These are phyloP conservation scores for Pyrgus malvae DNA, from an alignment of 2,888 invertebrate genomes.

Conservation along the genomic window DNA sequence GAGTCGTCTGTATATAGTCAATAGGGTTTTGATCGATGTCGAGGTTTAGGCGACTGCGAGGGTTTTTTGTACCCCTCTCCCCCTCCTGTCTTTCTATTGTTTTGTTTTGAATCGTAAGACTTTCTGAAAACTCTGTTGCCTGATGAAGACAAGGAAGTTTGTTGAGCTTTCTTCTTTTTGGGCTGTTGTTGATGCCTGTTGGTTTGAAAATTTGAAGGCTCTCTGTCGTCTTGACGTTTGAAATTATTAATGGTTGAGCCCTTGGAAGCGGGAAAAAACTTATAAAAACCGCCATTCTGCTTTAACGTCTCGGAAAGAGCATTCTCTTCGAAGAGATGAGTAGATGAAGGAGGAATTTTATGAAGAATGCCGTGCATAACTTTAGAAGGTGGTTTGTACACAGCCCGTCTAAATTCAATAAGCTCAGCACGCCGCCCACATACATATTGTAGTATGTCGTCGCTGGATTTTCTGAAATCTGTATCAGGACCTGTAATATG, in stretches of 20 bases:
- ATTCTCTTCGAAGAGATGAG: not conserved
- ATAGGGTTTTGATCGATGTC: no score
- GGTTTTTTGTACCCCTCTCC: no score
- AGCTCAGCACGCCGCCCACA: not conserved
- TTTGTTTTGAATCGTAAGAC: conserved; percentile 6
- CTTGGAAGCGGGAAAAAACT: no score
- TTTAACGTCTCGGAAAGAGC: not conserved
- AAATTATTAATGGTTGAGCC: no score
- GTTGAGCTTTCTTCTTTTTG: no score
- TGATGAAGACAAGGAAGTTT: no score
- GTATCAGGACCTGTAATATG: conserved; percentile 4
- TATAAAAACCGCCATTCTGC: conserved; percentile 12
- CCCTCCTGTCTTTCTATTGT: no score
- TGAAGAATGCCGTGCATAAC: not conserved
- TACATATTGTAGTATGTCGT: not conserved
- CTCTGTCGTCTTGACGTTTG: no score
- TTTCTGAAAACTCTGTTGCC: no score
- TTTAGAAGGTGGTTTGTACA: not conserved
- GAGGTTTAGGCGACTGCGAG: no score
- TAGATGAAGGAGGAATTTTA: not conserved
- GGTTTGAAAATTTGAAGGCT: no score
- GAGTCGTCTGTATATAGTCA: not conserved
- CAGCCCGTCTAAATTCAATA: not conserved
- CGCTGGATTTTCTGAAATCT: not conserved
- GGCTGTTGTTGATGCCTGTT: no score